These are phyloP conservation scores for Stenodera caucasica DNA, from an alignment of 2,888 invertebrate genomes.

Conservation along the genomic window DNA sequence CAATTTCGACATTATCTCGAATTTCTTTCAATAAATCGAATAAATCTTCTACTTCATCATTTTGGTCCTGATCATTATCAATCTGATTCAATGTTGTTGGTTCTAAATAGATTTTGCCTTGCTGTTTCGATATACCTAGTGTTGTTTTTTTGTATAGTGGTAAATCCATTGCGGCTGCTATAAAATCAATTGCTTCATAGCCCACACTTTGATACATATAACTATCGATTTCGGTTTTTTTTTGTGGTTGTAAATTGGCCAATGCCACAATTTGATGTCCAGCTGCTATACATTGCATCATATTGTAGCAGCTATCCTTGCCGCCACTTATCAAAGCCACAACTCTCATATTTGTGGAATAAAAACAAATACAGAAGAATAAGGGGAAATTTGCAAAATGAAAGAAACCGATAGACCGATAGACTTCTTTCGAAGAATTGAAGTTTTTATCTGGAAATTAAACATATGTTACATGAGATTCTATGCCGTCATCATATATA, in stretches of 20 bases:
- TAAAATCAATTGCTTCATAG: slow-evolving; percentile 87
- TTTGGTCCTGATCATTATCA: slow-evolving; percentile 58
- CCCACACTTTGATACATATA: slow-evolving; percentile 99
- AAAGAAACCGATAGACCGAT: background rate
- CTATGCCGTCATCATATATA: too few species aligned
- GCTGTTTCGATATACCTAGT: slow-evolving; percentile 78
- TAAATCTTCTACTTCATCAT: slow-evolving; percentile 97
- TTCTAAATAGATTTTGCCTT: slow-evolving; percentile 71
- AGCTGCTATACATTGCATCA: slow-evolving; percentile 96
- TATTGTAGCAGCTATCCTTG: slow-evolving; percentile 99
- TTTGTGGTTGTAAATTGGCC: slow-evolving; percentile 90
- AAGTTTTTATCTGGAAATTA: background rate
- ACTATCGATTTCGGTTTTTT: slow-evolving; percentile 67
- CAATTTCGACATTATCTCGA: slow-evolving; percentile 66
- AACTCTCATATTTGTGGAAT: slow-evolving; percentile 70
- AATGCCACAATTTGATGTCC: slow-evolving; percentile 95
- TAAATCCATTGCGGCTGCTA: slow-evolving; percentile 91
- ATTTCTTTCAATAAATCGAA: slow-evolving; percentile 78
- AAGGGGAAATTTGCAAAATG: background rate
- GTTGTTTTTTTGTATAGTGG: slow-evolving; percentile 88
- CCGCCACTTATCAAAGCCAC: slow-evolving; percentile 95
- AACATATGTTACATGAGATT: too few species aligned
- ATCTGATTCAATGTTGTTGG: slow-evolving; percentile 59
- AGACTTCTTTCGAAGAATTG: background rate
- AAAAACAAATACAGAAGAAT: background rate